Evolutionary conservation across 1,140 invertebrate genomes (phyloP), one percentile per base, ranked within the genome.

Genomic region (Periplaneta americana): DNA sequence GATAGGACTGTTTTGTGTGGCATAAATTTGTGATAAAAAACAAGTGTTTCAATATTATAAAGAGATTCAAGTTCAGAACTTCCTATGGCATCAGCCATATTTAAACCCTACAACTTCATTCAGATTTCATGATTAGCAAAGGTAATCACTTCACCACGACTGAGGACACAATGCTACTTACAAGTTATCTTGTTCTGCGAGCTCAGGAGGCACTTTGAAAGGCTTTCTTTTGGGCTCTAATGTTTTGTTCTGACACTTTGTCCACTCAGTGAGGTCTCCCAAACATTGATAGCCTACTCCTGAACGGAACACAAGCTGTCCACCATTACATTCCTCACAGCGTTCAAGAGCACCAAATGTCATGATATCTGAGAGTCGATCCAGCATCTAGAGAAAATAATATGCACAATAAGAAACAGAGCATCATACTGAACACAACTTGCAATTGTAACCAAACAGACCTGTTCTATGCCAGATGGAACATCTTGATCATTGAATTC

Each of bases 201-300:
- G 89, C 34, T 92, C 89, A 28, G 88, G 87, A 2, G 97, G 95
- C 36, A 99, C 87, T 85, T 91, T 91, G 84, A 98, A 96, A 75
- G 91, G 87, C n/a, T 86, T 91, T 80, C 96, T 89, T 84, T 94
- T 91, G 11, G 98, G 98, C 32, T 93, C 91, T 84, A 92, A 91
- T 0, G 93, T 92, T 13, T 93, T 85, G 84, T 94, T 93, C 74
- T 91, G 90, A 87, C 98, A 99, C 88, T 96, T 96, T 0, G 95
- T 94, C 96, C 97, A 99, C 87, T 98, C 98, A 33, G 93, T 94
- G 37, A 98, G 84, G 87, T 95, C 89, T 74, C 98, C 98, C 84
- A 87, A 89, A 86, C 97, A 98, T 82, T 91, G 88, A 85, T 98
- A 98, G 1, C 94, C 95, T 84, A 88, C 75, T 32, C 93, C 92